Percentiles rank a stretch among this genome's conserved stretches.
Conservation (phyloP, 2,113 vertebrate species). For the Solea solea region DNA sequence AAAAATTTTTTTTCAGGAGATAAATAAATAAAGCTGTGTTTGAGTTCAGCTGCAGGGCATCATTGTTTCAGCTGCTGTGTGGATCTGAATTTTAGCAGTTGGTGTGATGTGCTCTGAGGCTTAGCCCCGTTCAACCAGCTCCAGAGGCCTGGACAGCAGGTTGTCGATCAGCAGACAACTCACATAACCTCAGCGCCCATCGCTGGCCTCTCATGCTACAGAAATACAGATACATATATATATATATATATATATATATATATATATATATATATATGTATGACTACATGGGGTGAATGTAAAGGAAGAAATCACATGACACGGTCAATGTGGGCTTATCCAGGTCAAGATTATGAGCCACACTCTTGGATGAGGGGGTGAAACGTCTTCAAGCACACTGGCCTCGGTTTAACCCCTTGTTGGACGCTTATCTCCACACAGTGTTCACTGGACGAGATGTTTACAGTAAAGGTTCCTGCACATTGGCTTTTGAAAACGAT, state of each 20-base stretch:
- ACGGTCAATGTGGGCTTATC: background rate
- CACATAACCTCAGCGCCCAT: constrained; percentile 41
- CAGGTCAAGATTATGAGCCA: background rate
- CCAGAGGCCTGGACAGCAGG: constrained; percentile 40
- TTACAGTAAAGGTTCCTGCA: background rate
- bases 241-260: too few species aligned
- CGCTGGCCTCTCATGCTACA: constrained; percentile 9
- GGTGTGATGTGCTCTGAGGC: constrained; percentile 49
- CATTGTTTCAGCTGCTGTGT: constrained; percentile 39
- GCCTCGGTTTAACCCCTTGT: background rate
- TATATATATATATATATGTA: too few species aligned
- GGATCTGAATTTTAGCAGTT: constrained; percentile 32
- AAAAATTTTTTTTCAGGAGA: constrained; percentile 14
- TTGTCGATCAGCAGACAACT: constrained; percentile 34
- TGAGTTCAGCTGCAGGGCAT: constrained; percentile 60
- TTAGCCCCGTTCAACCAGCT: constrained; percentile 45
- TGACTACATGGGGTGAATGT: constrained; percentile 1
- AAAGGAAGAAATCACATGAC: constrained; percentile 11
- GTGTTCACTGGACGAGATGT: background rate
- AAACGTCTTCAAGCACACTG: background rate
- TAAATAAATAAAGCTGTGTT: constrained; percentile 33
- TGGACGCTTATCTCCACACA: background rate
- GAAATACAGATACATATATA: constrained; percentile 1
- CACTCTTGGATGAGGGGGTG: background rate
- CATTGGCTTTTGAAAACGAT: constrained; percentile 5